Evolutionary conservation across 2,113 vertebrate genomes (phyloP), one percentile per base, ranked within the genome.

Genomic region (Perca schrenkii): DNA sequence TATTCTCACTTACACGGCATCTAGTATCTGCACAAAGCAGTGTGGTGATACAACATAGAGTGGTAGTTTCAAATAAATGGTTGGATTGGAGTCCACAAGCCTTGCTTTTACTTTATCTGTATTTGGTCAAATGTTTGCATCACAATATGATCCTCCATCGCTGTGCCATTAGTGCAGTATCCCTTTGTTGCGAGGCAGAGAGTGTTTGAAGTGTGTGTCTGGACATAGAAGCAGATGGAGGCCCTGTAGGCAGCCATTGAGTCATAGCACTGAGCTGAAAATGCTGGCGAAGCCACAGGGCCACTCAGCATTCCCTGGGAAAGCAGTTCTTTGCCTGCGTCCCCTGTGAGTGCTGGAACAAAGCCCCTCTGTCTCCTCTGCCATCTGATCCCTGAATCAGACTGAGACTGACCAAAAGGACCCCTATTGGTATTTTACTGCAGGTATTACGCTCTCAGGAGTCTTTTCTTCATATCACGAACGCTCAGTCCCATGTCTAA

Each of bases 291-390:
- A 74, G 73, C 61, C 78, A 80, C 64, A 60, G 76, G 65, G 71
- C 63, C 87, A 58, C 78, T 86, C 80, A 69, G 67, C 60, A 36
- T 46, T 86, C 56, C 72, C 77, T 87, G 87, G 74, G 82, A 93
- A 88, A 85, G 83, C 71, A 77, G 83, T 67, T 85, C 86, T 54
- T 52, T 82, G 52, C 89, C 77, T 82, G 81, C 64, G 43, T 74
- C 36, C 63, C 62, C 82, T 80, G 66, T 63, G 77, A 79, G 81
- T 40, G 52, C 68, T 16, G 67, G 87, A 93, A 95, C 95, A 96
- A 94, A 92, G 93, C 65, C 28, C 73, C 90, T 92, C 91, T 95
- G 90, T 95, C 62, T 85, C 47, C 58, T 40, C 68, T 1, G 89
- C 87, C 81, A 95, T 80, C 88, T 63, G 92, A 95, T 95, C 90